Evolutionary conservation across 2,797 vertebrate genomes (phyloP).

Genomic region (Eulemur coronatus): DNA sequence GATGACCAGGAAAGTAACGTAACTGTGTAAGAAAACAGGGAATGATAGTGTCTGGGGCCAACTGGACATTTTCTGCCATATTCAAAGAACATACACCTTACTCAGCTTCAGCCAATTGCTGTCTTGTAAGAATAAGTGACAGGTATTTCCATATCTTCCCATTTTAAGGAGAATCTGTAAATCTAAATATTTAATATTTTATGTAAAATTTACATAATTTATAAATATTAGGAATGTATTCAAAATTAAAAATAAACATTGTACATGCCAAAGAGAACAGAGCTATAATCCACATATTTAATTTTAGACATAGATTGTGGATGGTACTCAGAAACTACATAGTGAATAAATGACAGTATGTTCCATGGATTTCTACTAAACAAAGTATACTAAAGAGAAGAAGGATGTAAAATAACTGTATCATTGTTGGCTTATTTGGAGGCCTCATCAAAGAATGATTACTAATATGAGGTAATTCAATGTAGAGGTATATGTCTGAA

Average conservation of each 20-base stretch:
- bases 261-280: background rate
- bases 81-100: background rate
- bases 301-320: background rate
- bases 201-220: background rate
- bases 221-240: background rate
- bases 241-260: background rate
- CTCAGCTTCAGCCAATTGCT: background rate
- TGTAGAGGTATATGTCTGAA: background rate
- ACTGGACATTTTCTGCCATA: background rate
- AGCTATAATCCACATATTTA: background rate
- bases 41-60: background rate
- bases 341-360: background rate
- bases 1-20: background rate
- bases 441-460: background rate
- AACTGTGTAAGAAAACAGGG: background rate
- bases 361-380: background rate
- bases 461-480: background rate
- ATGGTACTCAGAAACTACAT: background rate
- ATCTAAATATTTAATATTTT: background rate
- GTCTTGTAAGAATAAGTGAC: background rate
- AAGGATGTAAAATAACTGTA: background rate
- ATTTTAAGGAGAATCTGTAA: background rate
- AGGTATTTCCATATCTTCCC: background rate
- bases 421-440: background rate
- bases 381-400: background rate